These are phyloP conservation scores for Champsocephalus gunnari DNA, from an alignment of 2,797 vertebrate genomes.

Conservation along the genomic window DNA sequence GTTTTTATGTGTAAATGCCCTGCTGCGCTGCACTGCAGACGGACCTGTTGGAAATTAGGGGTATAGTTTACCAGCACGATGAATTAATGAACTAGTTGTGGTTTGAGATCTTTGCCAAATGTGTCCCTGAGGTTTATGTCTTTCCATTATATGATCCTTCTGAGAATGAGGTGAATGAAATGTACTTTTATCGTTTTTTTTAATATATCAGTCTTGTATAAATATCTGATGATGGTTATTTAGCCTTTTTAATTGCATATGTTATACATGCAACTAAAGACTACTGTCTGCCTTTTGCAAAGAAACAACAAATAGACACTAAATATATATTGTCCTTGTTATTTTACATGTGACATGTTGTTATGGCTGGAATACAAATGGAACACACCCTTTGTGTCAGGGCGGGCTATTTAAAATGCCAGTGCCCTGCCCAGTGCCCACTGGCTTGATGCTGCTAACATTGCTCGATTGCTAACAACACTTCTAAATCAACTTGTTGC, in stretches of 20 bases:
- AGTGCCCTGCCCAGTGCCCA: neutral
- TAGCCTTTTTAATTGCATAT: too few relatives aligned
- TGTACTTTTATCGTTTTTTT: neutral
- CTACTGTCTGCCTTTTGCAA: too few relatives aligned
- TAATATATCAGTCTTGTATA: too few relatives aligned
- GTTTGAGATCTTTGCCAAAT: constrained; percentile 47
- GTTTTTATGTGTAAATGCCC: constrained; percentile 65
- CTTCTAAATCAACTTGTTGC: neutral
- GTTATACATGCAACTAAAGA: too few relatives aligned
- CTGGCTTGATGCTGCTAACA: neutral
- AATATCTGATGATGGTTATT: too few relatives aligned
- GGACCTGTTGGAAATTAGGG: too few relatives aligned
- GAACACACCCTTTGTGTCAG: neutral
- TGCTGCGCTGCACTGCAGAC: constrained; percentile 14
- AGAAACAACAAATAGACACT: too few relatives aligned
- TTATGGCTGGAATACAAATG: neutral
- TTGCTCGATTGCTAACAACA: neutral
- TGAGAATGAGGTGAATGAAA: neutral
- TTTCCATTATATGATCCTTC: neutral
- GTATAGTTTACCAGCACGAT: constrained; percentile 46
- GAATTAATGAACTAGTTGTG: constrained; percentile 37
- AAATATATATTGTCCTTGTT: neutral
- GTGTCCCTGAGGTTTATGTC: constrained; percentile 33
- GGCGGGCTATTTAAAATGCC: neutral
- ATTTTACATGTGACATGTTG: neutral